Base-by-base conservation (phyloP, 2,888 invertebrate species). In the Aleiodes alternator region DNA sequence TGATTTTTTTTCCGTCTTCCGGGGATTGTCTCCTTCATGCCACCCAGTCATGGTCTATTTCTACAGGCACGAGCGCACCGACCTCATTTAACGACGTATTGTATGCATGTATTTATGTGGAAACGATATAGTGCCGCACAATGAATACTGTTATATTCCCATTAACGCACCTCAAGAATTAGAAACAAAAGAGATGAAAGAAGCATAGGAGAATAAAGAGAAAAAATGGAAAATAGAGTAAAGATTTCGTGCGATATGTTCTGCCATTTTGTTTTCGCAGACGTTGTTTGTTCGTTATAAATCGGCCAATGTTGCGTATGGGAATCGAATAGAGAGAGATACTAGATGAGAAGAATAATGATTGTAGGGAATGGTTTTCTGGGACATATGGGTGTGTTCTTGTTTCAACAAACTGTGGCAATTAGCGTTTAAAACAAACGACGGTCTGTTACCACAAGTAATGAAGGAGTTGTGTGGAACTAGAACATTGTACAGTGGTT, bases 81-180 rank as follows among this genome's bases (percentile, higher is more conserved):
- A 82, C 83, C 75, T 55, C 72, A 69, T 79, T 76, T 88, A 88
- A 88, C 87, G 87, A 87, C 83, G 86, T 84, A 88, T 87, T 88
- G 88, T 88, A 82, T 84, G 81, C 84, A 83, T 85, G 86, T 84
- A 85, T 85, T 85, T 86, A 86, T 85, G 84, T 83, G 82, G 80
- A 84, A 82, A 81, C 84, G 84, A 86, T 86, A 82, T 73, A 70
- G 53, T 64, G 64, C 51, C 53, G 81, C 75, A 79, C 79, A 81
- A 83, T 82, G 81, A 80, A 83, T 86, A 84, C 86, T 82, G 85
- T 85, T 85, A 84, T 81, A 80, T 80, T 69, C 68, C 55, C 50
- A 68, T 73, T 68, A 68, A 73, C 73, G 50, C 68, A 57, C 57
- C 66, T 56, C 57, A 7, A 51, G 68, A 68, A 68, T 51, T 51